Conservation (phyloP, 2,888 invertebrate species). For the Meloe dianella region DNA sequence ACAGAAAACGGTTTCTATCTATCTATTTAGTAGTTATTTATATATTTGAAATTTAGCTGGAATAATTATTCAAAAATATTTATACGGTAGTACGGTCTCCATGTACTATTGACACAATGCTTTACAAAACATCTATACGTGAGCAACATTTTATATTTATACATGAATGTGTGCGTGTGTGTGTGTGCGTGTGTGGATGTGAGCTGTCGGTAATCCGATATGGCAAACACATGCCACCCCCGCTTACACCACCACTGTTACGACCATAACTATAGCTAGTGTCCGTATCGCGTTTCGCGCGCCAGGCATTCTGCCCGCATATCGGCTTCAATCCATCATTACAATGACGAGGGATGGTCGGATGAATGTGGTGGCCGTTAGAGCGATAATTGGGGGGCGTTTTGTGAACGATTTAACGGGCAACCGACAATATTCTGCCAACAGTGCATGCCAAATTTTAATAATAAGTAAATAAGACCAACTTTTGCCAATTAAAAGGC, state of each 20-base stretch:
- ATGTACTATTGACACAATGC: constrained; percentile 28
- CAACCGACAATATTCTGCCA: background rate
- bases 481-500: background rate
- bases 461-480: background rate
- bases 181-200: constrained; percentile 1
- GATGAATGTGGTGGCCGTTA: constrained; percentile 18
- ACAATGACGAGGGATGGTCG: constrained; percentile 25
- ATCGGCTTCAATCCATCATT: constrained; percentile 32
- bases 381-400: constrained; percentile 29
- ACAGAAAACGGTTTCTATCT: too few relatives aligned
- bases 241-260: constrained; percentile 32
- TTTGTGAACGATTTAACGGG: constrained; percentile 20
- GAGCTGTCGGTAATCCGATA: constrained; percentile 46
- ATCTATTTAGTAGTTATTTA: too few relatives aligned
- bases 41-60: background rate
- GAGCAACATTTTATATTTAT: constrained; percentile 16
- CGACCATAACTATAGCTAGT: constrained; percentile 30
- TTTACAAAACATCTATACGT: constrained; percentile 38
- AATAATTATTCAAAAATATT: background rate
- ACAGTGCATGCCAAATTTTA: constrained; percentile 8
- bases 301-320: constrained; percentile 15
- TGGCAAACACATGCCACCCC: constrained; percentile 36
- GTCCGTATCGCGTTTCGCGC: constrained; percentile 28
- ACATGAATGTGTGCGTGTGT: background rate
- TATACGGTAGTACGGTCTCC: background rate